These are phyloP conservation scores for Pelvicachromis taeniatus DNA, from an alignment of 2,113 vertebrate genomes.

Conservation along the genomic window DNA sequence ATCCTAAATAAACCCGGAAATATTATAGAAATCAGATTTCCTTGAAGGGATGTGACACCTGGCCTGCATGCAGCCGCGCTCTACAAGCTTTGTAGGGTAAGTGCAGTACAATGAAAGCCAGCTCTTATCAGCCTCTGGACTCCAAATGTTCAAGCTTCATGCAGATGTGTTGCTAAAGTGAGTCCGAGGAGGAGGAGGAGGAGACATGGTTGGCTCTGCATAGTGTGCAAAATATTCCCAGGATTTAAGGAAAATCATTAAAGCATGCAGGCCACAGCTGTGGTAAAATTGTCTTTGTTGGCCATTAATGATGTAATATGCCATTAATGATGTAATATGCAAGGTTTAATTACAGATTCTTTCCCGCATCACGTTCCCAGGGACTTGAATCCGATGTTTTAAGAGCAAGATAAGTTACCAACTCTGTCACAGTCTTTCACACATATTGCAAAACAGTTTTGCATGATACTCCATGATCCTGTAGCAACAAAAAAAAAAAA, in stretches of 20 bases:
- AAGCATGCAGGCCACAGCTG: not conserved
- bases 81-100: not conserved
- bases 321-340: not conserved
- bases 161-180: not conserved
- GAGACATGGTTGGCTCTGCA: not conserved
- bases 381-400: not conserved
- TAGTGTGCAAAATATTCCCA: not conserved
- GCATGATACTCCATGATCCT: not conserved
- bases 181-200: not conserved
- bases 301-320: not conserved
- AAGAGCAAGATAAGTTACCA: not conserved
- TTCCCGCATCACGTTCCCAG: rapidly evolving
- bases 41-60: constrained; percentile 45
- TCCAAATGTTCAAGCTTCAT: not conserved
- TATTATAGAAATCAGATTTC: constrained; percentile 37
- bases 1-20: constrained; percentile 52
- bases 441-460: not conserved
- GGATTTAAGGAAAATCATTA: not conserved
- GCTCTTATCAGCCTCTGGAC: not conserved
- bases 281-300: not conserved
- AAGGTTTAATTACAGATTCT: not conserved
- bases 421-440: not conserved
- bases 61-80: not conserved
- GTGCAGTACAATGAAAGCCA: not conserved
- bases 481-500: not conserved